phyloP scores from a whole-genome alignment of 2,888 invertebrate species.

The Drosophila nr. perissopoda region DNA sequence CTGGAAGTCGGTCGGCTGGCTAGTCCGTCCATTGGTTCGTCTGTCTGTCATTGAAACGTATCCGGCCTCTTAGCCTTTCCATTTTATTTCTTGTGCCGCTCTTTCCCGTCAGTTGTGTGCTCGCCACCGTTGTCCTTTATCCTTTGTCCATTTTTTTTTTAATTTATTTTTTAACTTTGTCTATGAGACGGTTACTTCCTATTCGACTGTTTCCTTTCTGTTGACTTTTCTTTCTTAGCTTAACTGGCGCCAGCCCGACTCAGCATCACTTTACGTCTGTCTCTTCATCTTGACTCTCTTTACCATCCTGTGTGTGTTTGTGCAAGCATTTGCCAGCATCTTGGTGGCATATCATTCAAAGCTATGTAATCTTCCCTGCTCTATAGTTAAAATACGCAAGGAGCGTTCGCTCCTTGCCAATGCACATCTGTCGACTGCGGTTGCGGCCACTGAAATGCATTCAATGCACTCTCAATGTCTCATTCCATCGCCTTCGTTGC shows the following conservation, averaged over 20 bases:
- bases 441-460: constrained; percentile 50
- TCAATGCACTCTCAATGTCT: constrained; percentile 35
- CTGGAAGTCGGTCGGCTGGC: constrained; percentile 9
- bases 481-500: background rate
- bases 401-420: constrained; percentile 37
- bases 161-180: constrained; percentile 42
- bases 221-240: constrained; percentile 59
- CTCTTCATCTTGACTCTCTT: constrained; percentile 3
- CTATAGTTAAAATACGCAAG: constrained; percentile 71
- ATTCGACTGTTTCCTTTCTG: constrained; percentile 63
- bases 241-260: constrained; percentile 48
- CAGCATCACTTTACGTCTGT: constrained; percentile 13
- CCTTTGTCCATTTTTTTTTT: constrained; percentile 13
- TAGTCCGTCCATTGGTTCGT: background rate
- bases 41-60: constrained; percentile 68
- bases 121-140: constrained; percentile 26
- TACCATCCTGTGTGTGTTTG: background rate
- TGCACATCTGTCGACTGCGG: constrained; percentile 59
- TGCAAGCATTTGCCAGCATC: constrained; percentile 54
- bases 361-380: constrained; percentile 74
- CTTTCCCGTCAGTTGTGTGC: constrained; percentile 22
- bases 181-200: constrained; percentile 55
- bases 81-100: constrained; percentile 20
- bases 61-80: constrained; percentile 56
- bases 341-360: constrained; percentile 56